These are phyloP conservation scores for Boloria selene DNA, from an alignment of 2,888 invertebrate genomes.

Conservation along the genomic window DNA sequence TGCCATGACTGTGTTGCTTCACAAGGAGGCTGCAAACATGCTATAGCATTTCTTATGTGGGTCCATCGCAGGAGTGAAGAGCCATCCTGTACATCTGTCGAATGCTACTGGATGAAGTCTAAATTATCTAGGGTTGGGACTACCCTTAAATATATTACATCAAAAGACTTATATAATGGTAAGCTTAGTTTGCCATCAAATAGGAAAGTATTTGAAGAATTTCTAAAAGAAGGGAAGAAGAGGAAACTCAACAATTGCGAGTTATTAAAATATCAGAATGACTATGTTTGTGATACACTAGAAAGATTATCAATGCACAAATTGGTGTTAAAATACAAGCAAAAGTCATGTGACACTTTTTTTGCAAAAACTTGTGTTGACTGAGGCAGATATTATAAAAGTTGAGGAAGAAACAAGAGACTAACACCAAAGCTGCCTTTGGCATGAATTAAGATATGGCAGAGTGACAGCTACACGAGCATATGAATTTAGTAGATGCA, in stretches of 20 bases:
- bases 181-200: conserved; percentile 38
- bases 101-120: conserved; percentile 51
- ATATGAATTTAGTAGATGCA: too few species aligned
- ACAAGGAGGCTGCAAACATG: conserved; percentile 50
- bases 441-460: too few species aligned
- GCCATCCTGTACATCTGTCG: conserved; percentile 44
- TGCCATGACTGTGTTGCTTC: conserved; percentile 48
- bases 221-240: conserved; percentile 41
- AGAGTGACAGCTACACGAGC: too few species aligned
- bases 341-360: conserved; percentile 37
- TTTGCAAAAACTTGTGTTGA: conserved; percentile 5
- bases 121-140: conserved; percentile 46
- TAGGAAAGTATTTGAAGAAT: conserved; percentile 31
- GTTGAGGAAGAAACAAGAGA: too few species aligned
- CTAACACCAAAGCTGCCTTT: too few species aligned
- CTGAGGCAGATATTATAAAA: too few species aligned
- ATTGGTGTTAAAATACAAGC: conserved; percentile 38
- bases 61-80: conserved; percentile 51
- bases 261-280: conserved; percentile 43
- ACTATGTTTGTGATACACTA: conserved; percentile 32
- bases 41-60: conserved; percentile 50
- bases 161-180: conserved; percentile 44
- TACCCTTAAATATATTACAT: conserved; percentile 46
- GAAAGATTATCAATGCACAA: conserved; percentile 37
- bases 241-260: conserved; percentile 42